A percentile compares a stretch with the other conserved stretches of the same genome.
Evolutionary conservation across 2,888 invertebrate genomes (phyloP).

Genomic region (Ichneumoninae sp.): DNA sequence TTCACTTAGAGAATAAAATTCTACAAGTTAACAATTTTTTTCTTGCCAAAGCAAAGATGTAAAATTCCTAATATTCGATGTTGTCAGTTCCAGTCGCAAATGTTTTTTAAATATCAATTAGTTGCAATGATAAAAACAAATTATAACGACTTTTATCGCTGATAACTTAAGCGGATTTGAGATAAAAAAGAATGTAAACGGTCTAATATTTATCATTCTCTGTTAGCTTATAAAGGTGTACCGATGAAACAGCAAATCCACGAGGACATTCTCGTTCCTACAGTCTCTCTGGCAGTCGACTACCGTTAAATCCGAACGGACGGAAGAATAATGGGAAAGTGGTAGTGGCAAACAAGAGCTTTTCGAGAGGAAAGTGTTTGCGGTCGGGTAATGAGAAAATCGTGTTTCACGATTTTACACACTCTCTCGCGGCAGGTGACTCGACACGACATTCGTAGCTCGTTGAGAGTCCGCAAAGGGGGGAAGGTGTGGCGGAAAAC

Average conservation of each 20-base stretch:
- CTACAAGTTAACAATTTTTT: too few species aligned
- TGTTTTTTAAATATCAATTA: too few species aligned
- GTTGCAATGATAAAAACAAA: too few species aligned
- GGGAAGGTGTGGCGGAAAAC: background rate
- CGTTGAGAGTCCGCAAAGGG: background rate
- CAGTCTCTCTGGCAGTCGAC: background rate
- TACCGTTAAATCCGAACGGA: background rate
- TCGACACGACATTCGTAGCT: constrained; percentile 17
- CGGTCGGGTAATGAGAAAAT: constrained; percentile 30
- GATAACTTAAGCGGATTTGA: background rate
- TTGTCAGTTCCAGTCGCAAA: too few species aligned
- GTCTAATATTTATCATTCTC: background rate
- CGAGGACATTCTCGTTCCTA: background rate
- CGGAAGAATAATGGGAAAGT: constrained; percentile 1
- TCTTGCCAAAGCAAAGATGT: too few species aligned
- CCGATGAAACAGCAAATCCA: background rate
- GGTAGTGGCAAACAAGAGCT: background rate
- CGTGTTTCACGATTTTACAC: constrained; percentile 32
- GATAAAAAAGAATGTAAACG: background rate
- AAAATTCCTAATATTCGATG: too few species aligned
- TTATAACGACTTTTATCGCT: background rate
- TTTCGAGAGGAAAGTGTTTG: constrained; percentile 12
- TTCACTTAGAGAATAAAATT: too few species aligned
- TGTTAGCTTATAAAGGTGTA: background rate
- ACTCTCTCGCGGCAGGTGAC: constrained; percentile 27